Evolutionary conservation across 2,888 invertebrate species (phyloP).

Genomic region (Pantelozetes paolii): DNA sequence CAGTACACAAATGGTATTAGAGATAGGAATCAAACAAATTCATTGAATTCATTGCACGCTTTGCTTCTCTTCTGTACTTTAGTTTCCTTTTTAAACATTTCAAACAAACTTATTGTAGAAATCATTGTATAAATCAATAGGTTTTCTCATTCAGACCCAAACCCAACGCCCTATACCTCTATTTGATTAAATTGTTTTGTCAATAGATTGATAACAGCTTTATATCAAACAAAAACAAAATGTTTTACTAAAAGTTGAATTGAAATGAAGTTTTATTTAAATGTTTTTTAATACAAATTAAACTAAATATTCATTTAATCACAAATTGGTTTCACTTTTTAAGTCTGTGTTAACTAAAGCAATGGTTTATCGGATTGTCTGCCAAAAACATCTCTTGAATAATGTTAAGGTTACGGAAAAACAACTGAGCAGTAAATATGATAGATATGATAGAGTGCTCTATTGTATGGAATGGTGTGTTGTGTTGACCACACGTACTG

Average conservation of each 20-base stretch:
- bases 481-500: slow-evolving; percentile 23
- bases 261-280: no score
- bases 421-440: neutral
- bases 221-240: no score
- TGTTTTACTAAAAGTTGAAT: no score
- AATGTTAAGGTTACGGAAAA: neutral
- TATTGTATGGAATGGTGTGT: slow-evolving; percentile 11
- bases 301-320: no score
- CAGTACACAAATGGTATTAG: neutral
- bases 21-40: slow-evolving; percentile 20
- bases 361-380: neutral
- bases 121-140: neutral
- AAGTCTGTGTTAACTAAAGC: no score
- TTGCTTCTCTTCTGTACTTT: slow-evolving; percentile 7
- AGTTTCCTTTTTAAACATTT: neutral
- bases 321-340: no score
- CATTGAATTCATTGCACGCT: slow-evolving; percentile 27
- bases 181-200: no score
- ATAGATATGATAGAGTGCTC: no score
- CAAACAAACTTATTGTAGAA: neutral
- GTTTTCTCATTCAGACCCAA: no score
- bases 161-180: no score
- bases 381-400: neutral
- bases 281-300: no score
- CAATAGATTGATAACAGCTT: no score